phyloP scores from a whole-genome alignment of 2,113 vertebrate genomes.

The Trichechus manatus region DNA sequence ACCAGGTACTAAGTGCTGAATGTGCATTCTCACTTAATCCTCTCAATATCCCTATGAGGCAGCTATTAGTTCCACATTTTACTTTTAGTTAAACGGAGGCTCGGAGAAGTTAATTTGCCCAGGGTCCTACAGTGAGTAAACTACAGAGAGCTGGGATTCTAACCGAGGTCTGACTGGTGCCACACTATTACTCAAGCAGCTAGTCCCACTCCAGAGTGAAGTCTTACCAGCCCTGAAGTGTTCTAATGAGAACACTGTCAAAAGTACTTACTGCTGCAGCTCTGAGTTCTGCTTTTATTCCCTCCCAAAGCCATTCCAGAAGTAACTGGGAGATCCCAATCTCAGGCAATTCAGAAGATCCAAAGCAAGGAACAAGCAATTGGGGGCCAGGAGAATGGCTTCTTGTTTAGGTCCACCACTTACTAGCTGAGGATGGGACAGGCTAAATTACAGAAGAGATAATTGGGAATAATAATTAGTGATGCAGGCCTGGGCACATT shows the following conservation, averaged over 20 bases:
- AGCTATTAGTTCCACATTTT: background rate
- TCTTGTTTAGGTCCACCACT: background rate
- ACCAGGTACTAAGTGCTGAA: background rate
- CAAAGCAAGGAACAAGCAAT: background rate
- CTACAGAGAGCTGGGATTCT: background rate
- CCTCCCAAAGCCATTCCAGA: background rate
- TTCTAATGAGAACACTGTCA: background rate
- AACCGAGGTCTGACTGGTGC: background rate
- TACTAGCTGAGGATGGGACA: background rate
- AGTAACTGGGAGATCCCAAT: background rate
- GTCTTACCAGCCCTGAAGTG: background rate
- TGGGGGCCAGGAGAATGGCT: background rate
- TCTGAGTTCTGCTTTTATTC: background rate
- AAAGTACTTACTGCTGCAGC: background rate
- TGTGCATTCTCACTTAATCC: background rate
- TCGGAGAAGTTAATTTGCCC: background rate
- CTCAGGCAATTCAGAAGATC: background rate
- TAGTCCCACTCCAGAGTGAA: background rate
- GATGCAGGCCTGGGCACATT: background rate
- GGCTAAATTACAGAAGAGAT: background rate
- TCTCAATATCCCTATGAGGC: background rate
- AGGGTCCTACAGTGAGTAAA: background rate
- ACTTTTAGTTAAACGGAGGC: background rate
- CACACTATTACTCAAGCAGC: background rate
- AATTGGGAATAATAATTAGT: background rate